Conservation (phyloP, 2,113 vertebrate species). For the Oncorhynchus masou region DNA sequence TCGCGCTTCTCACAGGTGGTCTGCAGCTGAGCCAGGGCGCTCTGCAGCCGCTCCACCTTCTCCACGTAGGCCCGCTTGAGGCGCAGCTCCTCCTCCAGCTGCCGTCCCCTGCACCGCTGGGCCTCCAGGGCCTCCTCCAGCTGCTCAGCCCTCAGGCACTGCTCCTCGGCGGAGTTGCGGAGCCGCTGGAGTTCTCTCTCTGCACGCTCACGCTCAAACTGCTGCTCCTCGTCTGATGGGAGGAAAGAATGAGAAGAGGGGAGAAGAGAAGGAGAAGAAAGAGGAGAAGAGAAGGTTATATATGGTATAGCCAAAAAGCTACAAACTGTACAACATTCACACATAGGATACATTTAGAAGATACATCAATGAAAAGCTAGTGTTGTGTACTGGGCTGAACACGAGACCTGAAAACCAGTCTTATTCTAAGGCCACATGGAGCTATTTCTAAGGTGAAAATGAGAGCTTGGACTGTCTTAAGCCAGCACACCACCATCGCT, state of each 20-base stretch:
- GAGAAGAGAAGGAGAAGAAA: neutral
- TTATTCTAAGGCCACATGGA: neutral
- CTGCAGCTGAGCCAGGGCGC: conserved; percentile 92
- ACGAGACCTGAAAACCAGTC: too few relatives aligned
- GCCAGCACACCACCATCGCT: neutral
- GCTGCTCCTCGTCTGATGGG: conserved; percentile 85
- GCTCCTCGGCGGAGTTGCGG: conserved; percentile 83
- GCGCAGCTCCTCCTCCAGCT: conserved; percentile 87
- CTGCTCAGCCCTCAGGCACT: conserved; percentile 80
- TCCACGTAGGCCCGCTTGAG: conserved; percentile 94
- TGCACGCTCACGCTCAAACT: conserved; percentile 85
- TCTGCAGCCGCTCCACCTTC: conserved; percentile 94
- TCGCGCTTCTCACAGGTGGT: conserved; percentile 96
- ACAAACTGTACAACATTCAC: too few relatives aligned
- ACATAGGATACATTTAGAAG: too few relatives aligned
- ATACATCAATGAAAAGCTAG: too few relatives aligned
- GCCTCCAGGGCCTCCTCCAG: conserved; percentile 89
- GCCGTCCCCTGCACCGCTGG: conserved; percentile 81
- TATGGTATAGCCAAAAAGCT: too few relatives aligned
- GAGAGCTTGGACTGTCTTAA: neutral
- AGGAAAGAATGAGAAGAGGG: neutral
- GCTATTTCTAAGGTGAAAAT: neutral
- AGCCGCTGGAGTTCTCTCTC: conserved; percentile 85
- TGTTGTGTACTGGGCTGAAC: too few relatives aligned
- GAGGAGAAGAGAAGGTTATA: neutral